A percentile compares a stretch with the other conserved stretches of the same genome.
These are phyloP conservation scores for Semaprochilodus insignis DNA, from an alignment of 2,797 vertebrate species.

Conservation along the genomic window DNA sequence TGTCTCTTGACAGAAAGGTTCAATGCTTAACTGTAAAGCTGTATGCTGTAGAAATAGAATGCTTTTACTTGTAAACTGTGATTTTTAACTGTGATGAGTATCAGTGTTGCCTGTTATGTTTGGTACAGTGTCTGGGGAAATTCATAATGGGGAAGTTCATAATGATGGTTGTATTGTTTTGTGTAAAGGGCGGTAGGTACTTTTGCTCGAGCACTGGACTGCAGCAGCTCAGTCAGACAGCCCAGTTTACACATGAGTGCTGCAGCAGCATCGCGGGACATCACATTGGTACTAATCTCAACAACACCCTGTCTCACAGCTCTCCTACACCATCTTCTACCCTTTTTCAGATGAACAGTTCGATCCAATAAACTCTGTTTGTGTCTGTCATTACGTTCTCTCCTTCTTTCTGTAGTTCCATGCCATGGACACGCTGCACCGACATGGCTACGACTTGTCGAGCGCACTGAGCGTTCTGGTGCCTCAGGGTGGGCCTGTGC, in stretches of 20 bases:
- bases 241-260: conserved; percentile 98
- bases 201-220: conserved; percentile 94
- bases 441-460: conserved; percentile 92
- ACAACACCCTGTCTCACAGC: conserved; percentile 1
- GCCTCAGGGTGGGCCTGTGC: conserved; percentile 92
- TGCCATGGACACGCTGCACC: conserved; percentile 95
- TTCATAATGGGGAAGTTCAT: background rate
- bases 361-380: background rate
- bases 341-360: background rate
- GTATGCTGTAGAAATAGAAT: background rate
- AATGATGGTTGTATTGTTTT: conserved; percentile 23
- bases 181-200: conserved; percentile 90
- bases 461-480: conserved; percentile 93
- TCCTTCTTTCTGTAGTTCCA: conserved; percentile 83
- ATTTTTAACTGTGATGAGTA: background rate
- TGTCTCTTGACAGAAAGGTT: too few relatives aligned
- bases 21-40: background rate
- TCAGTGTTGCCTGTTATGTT: background rate
- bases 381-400: background rate
- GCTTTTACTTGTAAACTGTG: background rate
- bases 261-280: conserved; percentile 95
- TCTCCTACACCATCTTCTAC: conserved; percentile 4
- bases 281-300: conserved; percentile 86
- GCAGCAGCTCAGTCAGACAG: conserved; percentile 96
- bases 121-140: conserved; percentile 5